These are phyloP conservation scores for Eulimnadia texana DNA, from an alignment of 1,140 invertebrate genomes.

Conservation along the genomic window DNA sequence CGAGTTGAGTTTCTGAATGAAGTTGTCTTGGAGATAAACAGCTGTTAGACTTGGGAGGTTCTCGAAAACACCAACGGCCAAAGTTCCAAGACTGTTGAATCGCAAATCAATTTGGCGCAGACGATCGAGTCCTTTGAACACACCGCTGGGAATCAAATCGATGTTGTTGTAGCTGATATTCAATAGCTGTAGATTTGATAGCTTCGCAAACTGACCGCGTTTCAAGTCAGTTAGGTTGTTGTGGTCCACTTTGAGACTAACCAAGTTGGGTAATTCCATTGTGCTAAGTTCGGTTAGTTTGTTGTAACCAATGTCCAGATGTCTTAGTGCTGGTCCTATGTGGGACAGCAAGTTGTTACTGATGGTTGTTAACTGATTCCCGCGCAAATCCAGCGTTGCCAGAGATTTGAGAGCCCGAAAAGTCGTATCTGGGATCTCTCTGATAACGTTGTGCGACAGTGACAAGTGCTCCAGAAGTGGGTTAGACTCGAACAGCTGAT, in stretches of 20 bases:
- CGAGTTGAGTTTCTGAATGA: constrained; percentile 23
- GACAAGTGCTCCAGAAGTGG: constrained; percentile 35
- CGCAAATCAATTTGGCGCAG: constrained; percentile 56
- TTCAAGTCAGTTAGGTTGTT: constrained; percentile 20
- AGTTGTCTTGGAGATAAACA: constrained; percentile 25
- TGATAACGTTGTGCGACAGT: constrained; percentile 66
- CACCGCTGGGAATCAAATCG: constrained; percentile 39
- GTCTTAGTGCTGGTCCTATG: constrained; percentile 50
- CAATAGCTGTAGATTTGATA: constrained; percentile 50
- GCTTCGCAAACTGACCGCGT: constrained; percentile 45
- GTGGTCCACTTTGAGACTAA: constrained; percentile 20
- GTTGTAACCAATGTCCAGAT: constrained; percentile 60
- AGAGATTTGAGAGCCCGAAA: constrained; percentile 39
- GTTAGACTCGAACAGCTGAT: constrained; percentile 35
- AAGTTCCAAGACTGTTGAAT: constrained; percentile 47
- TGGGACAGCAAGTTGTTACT: constrained; percentile 57
- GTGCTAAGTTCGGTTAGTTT: constrained; percentile 49
- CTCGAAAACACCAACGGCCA: constrained; percentile 52
- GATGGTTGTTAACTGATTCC: constrained; percentile 53
- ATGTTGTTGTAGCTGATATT: constrained; percentile 63
- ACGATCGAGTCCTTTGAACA: constrained; percentile 41
- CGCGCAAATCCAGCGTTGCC: constrained; percentile 23
- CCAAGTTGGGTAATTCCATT: constrained; percentile 19
- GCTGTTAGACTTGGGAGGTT: constrained; percentile 35
- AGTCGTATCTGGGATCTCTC: constrained; percentile 60